These are phyloP conservation scores for Odontocerum albicorne DNA, from an alignment of 2,888 invertebrate genomes.

Conservation along the genomic window DNA sequence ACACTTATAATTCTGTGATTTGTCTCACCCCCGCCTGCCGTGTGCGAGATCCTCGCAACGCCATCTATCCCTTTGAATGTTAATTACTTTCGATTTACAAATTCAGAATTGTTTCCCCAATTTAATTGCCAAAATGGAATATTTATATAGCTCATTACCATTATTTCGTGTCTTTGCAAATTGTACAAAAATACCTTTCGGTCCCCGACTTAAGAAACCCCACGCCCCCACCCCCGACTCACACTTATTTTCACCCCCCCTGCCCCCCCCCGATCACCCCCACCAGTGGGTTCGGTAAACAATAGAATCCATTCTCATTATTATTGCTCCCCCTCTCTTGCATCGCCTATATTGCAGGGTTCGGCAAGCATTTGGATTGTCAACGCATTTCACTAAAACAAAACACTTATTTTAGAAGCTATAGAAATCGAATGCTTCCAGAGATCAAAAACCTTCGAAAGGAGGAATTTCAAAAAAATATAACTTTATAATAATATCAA, in stretches of 20 bases:
- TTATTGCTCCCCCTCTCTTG: constrained; percentile 33
- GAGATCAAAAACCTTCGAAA: neutral
- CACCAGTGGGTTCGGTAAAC: constrained; percentile 35
- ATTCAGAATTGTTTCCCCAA: constrained; percentile 21
- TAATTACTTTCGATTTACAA: constrained; percentile 24
- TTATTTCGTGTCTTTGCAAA: constrained; percentile 29
- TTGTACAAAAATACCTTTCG: constrained; percentile 27
- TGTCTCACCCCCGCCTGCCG: too few relatives aligned
- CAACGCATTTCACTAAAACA: too few relatives aligned
- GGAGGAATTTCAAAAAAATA: neutral
- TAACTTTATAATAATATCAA: neutral
- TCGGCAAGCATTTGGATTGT: neutral
- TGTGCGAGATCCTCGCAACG: neutral
- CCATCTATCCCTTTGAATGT: neutral
- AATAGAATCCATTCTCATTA: constrained; percentile 38
- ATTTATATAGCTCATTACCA: constrained; percentile 29
- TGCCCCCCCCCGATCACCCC: constrained; percentile 12
- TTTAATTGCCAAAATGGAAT: constrained; percentile 27
- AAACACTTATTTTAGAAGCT: too few relatives aligned
- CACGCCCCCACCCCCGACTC: constrained; percentile 1
- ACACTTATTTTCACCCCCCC: constrained; percentile 3
- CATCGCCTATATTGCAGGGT: constrained; percentile 23
- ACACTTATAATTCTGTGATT: too few relatives aligned
- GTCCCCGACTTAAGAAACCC: constrained; percentile 11
- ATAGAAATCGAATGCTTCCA: too few relatives aligned